phyloP scores from a whole-genome alignment of 2,888 invertebrate genomes.

The Terebella lapidaria region DNA sequence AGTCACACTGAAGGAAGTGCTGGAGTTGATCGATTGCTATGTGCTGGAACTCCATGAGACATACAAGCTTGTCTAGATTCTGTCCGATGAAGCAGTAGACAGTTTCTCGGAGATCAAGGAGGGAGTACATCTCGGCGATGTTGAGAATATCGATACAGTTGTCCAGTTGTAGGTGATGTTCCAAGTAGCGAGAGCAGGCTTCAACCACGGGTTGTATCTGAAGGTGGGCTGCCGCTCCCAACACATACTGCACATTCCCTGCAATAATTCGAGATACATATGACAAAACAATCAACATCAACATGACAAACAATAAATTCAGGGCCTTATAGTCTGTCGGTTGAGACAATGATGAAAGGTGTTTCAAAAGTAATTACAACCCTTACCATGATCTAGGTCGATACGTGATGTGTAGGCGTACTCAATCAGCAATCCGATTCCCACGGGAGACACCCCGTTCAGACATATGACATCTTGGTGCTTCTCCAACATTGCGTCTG shows the following conservation, averaged over 20 bases:
- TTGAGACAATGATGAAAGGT: too few relatives aligned
- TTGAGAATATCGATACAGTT: constrained; percentile 70
- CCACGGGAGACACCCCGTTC: constrained; percentile 65
- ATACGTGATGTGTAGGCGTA: constrained; percentile 68
- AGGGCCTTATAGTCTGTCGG: too few relatives aligned
- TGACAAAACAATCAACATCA: too few relatives aligned
- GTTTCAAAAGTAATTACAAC: too few relatives aligned
- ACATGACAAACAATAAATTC: too few relatives aligned
- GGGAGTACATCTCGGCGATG: constrained; percentile 66
- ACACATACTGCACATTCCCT: constrained; percentile 65
- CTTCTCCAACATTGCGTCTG: constrained; percentile 66
- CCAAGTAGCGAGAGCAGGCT: constrained; percentile 64
- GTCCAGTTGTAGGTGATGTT: constrained; percentile 65
- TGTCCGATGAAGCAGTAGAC: constrained; percentile 66
- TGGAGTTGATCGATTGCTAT: constrained; percentile 62
- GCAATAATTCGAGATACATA: constrained; percentile 23
- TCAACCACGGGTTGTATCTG: constrained; percentile 65
- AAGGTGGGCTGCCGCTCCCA: constrained; percentile 67
- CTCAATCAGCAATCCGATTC: constrained; percentile 63
- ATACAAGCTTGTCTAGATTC: constrained; percentile 62
- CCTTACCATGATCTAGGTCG: constrained; percentile 58
- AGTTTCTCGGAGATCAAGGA: constrained; percentile 60
- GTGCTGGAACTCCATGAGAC: constrained; percentile 61
- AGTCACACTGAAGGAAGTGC: constrained; percentile 63
- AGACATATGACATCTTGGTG: constrained; percentile 63